Evolutionary conservation across 2,888 invertebrate genomes (phyloP).

Genomic region (Lepetodrilus schrolli): DNA sequence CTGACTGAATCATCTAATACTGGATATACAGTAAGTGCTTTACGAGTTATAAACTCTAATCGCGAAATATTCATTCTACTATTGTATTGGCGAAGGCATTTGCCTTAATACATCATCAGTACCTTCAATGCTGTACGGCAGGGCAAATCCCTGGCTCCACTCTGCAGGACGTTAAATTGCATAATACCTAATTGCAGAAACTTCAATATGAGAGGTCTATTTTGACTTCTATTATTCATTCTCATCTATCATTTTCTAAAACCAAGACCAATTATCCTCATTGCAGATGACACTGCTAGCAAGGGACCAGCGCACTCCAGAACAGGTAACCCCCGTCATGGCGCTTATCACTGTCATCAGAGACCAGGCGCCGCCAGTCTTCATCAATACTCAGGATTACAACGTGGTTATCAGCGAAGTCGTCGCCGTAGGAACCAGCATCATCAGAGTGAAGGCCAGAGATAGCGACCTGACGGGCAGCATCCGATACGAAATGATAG

Average conservation of each 20-base stretch:
- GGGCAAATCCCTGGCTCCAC: no score
- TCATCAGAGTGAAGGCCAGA: conserved; percentile 48
- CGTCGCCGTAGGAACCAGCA: conserved; percentile 38
- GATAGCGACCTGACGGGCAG: conserved; percentile 58
- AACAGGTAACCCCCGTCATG: conserved; percentile 41
- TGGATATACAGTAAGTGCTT: conserved; percentile 55
- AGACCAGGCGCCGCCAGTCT: conserved; percentile 59
- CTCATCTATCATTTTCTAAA: no score
- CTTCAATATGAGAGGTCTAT: no score
- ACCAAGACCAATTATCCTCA: neutral
- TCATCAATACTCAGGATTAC: conserved; percentile 48
- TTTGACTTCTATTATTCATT: no score
- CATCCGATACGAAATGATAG: conserved; percentile 61
- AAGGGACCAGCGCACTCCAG: conserved; percentile 65
- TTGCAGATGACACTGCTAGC: conserved; percentile 58
- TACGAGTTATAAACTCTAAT: no score
- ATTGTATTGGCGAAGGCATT: no score
- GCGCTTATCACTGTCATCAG: conserved; percentile 56
- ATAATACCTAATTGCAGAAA: no score
- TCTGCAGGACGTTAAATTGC: no score
- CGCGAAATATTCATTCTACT: no score
- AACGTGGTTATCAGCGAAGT: conserved; percentile 46
- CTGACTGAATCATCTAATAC: conserved; percentile 44
- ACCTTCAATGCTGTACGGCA: no score
- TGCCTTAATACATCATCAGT: no score